Conservation (phyloP, 64 coral and sea anemone species). For the Dendronephthya gigantea region DNA sequence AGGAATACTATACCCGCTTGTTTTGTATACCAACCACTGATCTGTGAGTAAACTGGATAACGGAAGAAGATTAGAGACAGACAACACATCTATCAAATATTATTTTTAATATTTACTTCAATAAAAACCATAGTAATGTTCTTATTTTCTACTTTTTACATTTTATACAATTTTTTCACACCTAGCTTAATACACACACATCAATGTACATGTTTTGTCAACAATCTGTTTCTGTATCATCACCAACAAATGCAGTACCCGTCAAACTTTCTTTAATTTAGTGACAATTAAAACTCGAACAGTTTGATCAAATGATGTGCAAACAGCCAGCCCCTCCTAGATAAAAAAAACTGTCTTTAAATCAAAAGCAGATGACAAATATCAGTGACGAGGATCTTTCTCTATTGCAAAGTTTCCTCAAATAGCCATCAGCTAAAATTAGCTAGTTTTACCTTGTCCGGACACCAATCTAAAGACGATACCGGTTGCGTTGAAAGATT, state of each 20-base stretch:
- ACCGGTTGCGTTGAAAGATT: slow-evolving; percentile 79
- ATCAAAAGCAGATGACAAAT: background rate
- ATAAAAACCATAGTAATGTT: too few relatives aligned
- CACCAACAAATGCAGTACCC: background rate
- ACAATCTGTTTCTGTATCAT: too few relatives aligned
- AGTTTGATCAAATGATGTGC: slow-evolving; percentile 66
- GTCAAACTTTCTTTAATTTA: slow-evolving; percentile 50
- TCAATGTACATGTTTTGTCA: too few relatives aligned
- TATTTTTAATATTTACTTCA: too few relatives aligned
- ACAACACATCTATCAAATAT: too few relatives aligned
- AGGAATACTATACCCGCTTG: background rate
- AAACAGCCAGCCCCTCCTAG: slow-evolving; percentile 56
- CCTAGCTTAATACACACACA: background rate
- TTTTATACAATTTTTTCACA: too few relatives aligned
- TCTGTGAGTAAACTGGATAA: too few relatives aligned
- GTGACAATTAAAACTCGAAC: slow-evolving; percentile 59
- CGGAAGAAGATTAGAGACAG: too few relatives aligned
- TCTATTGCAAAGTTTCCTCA: background rate
- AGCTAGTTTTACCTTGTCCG: slow-evolving; percentile 60
- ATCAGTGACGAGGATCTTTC: background rate
- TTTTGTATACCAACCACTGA: too few relatives aligned
- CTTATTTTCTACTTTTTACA: too few relatives aligned
- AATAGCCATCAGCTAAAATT: background rate
- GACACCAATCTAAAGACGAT: slow-evolving; percentile 86
- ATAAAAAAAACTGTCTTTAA: background rate